A percentile compares a stretch with the other conserved stretches of the same genome.
Conservation (phyloP, 1,140 invertebrate species). For the Contarinia nasturtii region DNA sequence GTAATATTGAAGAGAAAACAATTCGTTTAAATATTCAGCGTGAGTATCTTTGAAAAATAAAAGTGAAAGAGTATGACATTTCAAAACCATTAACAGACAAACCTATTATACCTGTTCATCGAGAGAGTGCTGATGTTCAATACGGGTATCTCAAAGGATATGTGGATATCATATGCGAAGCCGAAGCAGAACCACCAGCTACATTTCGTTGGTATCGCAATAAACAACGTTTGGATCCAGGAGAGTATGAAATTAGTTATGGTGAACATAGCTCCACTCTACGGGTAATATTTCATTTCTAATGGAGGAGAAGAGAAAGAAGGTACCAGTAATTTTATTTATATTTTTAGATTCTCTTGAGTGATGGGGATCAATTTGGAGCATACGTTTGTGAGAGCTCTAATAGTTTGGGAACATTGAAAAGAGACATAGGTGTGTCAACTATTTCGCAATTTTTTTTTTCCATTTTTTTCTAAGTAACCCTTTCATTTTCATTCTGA, state of each 20-base stretch:
- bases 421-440: too few relatives aligned
- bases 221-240: conserved; percentile 17
- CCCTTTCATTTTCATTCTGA: too few relatives aligned
- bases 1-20: conserved; percentile 24
- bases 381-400: conserved; percentile 30
- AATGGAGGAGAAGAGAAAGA: background rate
- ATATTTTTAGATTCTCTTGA: conserved; percentile 22
- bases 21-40: conserved; percentile 32
- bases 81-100: conserved; percentile 22
- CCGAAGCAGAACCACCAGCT: conserved; percentile 31
- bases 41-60: too few relatives aligned
- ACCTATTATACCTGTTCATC: conserved; percentile 19
- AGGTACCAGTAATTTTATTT: background rate
- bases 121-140: conserved; percentile 14
- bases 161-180: conserved; percentile 32
- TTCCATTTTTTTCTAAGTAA: too few relatives aligned
- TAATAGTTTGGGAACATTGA: conserved; percentile 29
- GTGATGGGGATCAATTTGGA: conserved; percentile 26
- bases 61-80: too few relatives aligned
- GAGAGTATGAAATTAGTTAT: conserved; percentile 17
- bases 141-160: conserved; percentile 29
- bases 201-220: conserved; percentile 31
- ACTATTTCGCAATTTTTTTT: too few relatives aligned
- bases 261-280: conserved; percentile 21
- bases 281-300: background rate